Conservation (phyloP, 2,797 vertebrate species). For the Syngnathus rostellatus region DNA sequence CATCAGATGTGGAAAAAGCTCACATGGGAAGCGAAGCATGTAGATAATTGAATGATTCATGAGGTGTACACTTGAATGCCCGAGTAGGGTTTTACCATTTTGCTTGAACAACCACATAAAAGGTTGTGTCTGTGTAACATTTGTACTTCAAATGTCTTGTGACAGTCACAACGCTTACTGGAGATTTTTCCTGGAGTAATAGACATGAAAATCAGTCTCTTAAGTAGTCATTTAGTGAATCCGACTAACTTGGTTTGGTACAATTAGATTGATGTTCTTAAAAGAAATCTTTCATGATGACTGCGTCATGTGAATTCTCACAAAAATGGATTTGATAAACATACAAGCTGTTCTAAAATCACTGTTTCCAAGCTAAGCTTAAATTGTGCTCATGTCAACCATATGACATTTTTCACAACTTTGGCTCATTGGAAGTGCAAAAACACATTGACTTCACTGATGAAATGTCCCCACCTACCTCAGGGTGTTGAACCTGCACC, state of each 20-base stretch:
- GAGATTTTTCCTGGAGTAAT: not conserved
- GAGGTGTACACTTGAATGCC: slow-evolving; percentile 15
- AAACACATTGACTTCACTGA: not conserved
- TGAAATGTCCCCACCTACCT: not conserved
- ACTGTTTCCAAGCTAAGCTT: not conserved
- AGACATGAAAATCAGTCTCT: not conserved
- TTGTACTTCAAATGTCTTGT: not conserved
- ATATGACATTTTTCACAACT: not conserved
- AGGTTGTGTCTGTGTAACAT: not conserved
- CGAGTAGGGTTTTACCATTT: slow-evolving; percentile 15
- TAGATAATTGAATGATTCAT: slow-evolving; percentile 20
- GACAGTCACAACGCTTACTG: not conserved
- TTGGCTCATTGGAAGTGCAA: not conserved
- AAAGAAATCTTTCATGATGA: not conserved
- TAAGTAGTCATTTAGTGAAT: not conserved
- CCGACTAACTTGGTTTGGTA: not conserved
- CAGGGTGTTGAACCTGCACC: slow-evolving; percentile 84
- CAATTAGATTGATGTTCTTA: not conserved
- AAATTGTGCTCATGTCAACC: not conserved
- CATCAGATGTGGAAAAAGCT: slow-evolving; percentile 19
- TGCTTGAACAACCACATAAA: not conserved
- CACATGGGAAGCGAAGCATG: slow-evolving; percentile 2
- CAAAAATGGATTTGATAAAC: not conserved
- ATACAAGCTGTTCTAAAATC: not conserved
- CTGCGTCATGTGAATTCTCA: not conserved